Conservation (phyloP, 2,797 vertebrate species). For the Enteromius argenteus region DNA sequence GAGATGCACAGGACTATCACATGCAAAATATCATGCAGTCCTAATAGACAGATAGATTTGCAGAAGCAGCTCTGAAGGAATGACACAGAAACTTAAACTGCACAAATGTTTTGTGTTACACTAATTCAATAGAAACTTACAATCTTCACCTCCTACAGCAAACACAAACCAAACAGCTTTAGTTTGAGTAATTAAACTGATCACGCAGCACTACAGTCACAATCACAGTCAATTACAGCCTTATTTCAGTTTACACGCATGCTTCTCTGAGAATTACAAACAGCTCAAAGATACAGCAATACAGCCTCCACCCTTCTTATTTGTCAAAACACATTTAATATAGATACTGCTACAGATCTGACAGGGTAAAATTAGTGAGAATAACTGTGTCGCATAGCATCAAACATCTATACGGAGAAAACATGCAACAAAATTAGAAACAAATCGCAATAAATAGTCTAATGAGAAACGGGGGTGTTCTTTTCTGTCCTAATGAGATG, state of each 20-base stretch:
- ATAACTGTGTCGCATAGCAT: not conserved
- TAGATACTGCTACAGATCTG: slow-evolving; percentile 9
- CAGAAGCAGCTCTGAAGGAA: not conserved
- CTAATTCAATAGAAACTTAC: not conserved
- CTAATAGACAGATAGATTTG: not conserved
- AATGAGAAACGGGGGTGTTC: slow-evolving; percentile 66
- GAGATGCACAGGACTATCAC: too few species aligned
- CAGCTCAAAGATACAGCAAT: not conserved
- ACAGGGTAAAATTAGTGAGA: not conserved
- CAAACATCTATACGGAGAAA: slow-evolving; percentile 38
- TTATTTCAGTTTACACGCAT: slow-evolving; percentile 1
- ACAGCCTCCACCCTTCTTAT: not conserved
- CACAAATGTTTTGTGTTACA: not conserved
- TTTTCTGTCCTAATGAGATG: slow-evolving; percentile 56
- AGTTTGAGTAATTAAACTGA: slow-evolving; percentile 17
- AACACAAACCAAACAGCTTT: not conserved
- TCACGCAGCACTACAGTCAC: not conserved
- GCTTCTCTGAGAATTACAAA: not conserved
- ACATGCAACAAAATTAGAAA: slow-evolving; percentile 48
- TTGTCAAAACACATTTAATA: not conserved
- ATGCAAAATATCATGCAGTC: too few species aligned
- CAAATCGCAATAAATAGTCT: slow-evolving; percentile 63
- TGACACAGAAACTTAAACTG: not conserved
- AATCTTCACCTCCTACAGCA: not conserved
- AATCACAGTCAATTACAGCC: slow-evolving; percentile 8